These are phyloP conservation scores for Larimichthys crocea DNA, from an alignment of 2,113 vertebrate genomes.

Conservation along the genomic window DNA sequence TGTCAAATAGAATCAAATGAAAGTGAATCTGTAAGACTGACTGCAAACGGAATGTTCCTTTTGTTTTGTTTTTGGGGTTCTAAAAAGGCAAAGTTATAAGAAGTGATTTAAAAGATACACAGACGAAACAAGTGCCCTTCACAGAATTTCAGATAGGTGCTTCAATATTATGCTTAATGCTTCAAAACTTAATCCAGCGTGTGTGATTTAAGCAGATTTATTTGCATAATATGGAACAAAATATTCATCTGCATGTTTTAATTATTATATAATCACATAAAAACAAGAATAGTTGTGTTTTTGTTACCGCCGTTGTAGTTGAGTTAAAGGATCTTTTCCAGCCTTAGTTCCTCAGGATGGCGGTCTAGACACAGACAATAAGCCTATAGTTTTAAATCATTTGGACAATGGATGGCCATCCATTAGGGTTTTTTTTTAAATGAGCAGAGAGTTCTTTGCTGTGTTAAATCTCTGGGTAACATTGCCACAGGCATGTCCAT, in stretches of 20 bases:
- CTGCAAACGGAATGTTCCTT: background rate
- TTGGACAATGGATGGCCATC: background rate
- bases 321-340: background rate
- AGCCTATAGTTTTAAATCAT: conserved; percentile 1
- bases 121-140: background rate
- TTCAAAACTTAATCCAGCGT: too few species aligned
- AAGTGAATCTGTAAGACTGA: background rate
- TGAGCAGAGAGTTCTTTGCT: conserved; percentile 24
- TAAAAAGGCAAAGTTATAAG: background rate
- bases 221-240: too few species aligned
- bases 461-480: conserved; percentile 34
- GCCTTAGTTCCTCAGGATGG: background rate
- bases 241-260: too few species aligned
- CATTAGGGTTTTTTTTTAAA: conserved; percentile 6
- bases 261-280: too few species aligned
- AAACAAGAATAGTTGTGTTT: too few species aligned
- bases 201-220: too few species aligned
- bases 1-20: background rate
- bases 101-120: background rate
- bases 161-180: too few species aligned
- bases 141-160: background rate
- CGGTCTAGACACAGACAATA: background rate
- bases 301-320: background rate
- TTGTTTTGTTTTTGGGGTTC: background rate
- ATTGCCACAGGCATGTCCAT: conserved; percentile 58